These are phyloP conservation scores for Agrenia bidenticulata DNA, from an alignment of 2,888 invertebrate species.

Conservation along the genomic window DNA sequence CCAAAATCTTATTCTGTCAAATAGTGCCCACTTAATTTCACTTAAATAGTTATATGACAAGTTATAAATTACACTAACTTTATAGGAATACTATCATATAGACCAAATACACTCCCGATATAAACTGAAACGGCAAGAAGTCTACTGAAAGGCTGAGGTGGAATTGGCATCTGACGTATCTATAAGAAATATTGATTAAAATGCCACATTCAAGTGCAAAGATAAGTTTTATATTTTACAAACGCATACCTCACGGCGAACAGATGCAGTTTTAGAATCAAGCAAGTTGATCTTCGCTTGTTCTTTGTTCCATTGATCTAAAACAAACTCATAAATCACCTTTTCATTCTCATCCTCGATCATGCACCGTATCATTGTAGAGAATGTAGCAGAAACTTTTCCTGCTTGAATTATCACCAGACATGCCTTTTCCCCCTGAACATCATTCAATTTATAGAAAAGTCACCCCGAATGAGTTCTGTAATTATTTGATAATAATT, in stretches of 20 bases:
- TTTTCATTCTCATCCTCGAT: conserved; percentile 40
- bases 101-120: conserved; percentile 44
- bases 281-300: not conserved
- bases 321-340: conserved; percentile 28
- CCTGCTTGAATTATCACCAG: conserved; percentile 44
- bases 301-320: conserved; percentile 29
- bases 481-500: too few relatives aligned
- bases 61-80: too few relatives aligned
- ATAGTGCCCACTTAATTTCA: not conserved
- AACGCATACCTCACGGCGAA: too few relatives aligned
- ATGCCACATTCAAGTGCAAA: too few relatives aligned
- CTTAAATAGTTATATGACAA: too few relatives aligned
- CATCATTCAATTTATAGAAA: not conserved
- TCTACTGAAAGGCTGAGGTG: conserved; percentile 38
- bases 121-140: conserved; percentile 39
- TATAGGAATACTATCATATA: conserved; percentile 28
- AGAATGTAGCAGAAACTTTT: conserved; percentile 33
- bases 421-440: conserved; percentile 25
- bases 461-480: too few relatives aligned
- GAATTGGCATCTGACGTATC: not conserved
- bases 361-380: conserved; percentile 32
- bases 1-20: not conserved
- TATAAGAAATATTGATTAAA: not conserved
- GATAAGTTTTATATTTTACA: too few relatives aligned
- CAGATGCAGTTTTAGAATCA: too few relatives aligned